A percentile compares a stretch with the other conserved stretches of the same genome.
Evolutionary conservation across 2,888 invertebrate genomes (phyloP).

Genomic region (Caenorhabditis sp.): DNA sequence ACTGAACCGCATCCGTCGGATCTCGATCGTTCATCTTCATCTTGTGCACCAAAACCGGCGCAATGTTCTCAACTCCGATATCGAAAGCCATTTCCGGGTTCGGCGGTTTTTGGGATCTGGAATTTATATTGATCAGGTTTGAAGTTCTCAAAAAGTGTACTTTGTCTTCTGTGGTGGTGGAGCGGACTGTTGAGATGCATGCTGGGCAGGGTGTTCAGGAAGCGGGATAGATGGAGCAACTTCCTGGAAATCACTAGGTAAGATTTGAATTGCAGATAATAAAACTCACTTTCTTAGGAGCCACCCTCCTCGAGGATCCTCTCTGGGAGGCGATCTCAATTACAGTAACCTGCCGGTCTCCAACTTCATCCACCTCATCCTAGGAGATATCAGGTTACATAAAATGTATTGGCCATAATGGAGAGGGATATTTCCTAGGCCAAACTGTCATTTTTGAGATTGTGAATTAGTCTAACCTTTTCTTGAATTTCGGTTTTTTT

Average conservation of each 20-base stretch:
- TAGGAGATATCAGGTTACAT: not conserved
- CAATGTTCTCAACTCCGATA: constrained; percentile 33
- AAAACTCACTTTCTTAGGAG: constrained; percentile 6
- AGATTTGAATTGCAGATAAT: not conserved
- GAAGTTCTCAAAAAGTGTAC: not conserved
- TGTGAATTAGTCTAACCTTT: too few species aligned
- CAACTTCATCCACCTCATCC: constrained; percentile 20
- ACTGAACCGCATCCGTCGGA: constrained; percentile 34
- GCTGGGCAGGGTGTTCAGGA: constrained; percentile 46
- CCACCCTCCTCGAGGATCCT: constrained; percentile 38
- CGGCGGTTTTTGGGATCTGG: constrained; percentile 3
- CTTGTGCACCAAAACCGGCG: constrained; percentile 35
- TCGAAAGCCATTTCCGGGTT: constrained; percentile 49
- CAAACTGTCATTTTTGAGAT: too few species aligned
- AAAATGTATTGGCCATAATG: too few species aligned
- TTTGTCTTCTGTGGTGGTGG: constrained; percentile 5
- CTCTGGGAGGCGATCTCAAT: constrained; percentile 43
- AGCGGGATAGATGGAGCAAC: constrained; percentile 35
- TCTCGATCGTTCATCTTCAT: constrained; percentile 64
- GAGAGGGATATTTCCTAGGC: too few species aligned
- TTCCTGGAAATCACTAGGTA: constrained; percentile 5
- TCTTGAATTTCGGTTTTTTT: too few species aligned
- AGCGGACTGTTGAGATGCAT: constrained; percentile 27
- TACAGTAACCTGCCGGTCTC: constrained; percentile 46
- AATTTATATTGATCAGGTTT: not conserved